Percentiles rank a stretch among this genome's conserved stretches.
phyloP scores from a whole-genome alignment of 2,888 invertebrate genomes.

The Ptychoptera contaminata region DNA sequence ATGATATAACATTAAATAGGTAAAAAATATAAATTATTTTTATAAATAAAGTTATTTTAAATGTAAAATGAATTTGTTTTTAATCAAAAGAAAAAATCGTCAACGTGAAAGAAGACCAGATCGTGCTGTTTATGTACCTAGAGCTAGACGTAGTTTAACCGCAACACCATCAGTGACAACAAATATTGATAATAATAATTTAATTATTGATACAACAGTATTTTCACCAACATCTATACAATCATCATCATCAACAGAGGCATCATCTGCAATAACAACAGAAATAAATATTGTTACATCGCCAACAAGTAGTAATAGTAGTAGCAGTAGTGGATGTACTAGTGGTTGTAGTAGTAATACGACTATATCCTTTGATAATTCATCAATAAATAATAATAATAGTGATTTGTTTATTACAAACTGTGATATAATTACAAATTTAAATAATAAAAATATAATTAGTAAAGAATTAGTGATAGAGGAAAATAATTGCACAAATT shows the following conservation, averaged over 20 bases:
- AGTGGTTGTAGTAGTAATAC: conserved; percentile 28
- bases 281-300: neutral
- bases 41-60: too few relatives aligned
- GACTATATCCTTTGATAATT: neutral
- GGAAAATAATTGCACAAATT: neutral
- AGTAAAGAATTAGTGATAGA: too few relatives aligned
- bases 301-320: conserved; percentile 1
- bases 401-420: neutral
- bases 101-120: conserved; percentile 47
- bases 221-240: neutral
- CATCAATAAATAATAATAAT: neutral
- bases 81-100: too few relatives aligned
- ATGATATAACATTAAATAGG: too few relatives aligned
- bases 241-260: neutral
- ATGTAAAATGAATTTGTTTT: too few relatives aligned
- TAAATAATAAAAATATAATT: neutral
- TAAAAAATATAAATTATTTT: too few relatives aligned
- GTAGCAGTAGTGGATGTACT: neutral
- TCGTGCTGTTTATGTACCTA: conserved; percentile 63
- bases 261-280: neutral
- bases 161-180: conserved; percentile 19
- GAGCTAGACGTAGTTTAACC: conserved; percentile 41
- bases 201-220: neutral
- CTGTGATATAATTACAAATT: neutral
- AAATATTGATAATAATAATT: neutral